Percentiles rank a stretch among this genome's conserved stretches.
Evolutionary conservation across 2,797 vertebrate genomes (phyloP).

Genomic region (Ataeniobius toweri): DNA sequence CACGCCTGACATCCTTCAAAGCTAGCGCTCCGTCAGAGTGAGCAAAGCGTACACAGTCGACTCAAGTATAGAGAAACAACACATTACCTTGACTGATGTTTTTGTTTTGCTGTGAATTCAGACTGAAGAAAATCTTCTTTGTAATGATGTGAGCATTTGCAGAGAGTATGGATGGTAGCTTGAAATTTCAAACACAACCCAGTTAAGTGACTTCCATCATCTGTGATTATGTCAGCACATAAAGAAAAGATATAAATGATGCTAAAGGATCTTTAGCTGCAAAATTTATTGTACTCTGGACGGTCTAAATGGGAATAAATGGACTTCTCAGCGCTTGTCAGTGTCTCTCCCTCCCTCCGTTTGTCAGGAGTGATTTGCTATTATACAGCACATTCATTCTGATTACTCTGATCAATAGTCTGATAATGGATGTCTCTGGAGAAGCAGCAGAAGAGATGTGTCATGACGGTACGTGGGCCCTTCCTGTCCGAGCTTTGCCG

Average conservation of each 20-base stretch:
- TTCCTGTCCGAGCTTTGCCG: conserved; percentile 34
- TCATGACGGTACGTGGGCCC: conserved; percentile 51
- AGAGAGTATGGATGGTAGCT: neutral
- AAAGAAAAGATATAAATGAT: neutral
- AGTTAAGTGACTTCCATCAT: conserved; percentile 7
- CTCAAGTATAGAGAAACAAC: conserved; percentile 1
- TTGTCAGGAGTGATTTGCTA: conserved; percentile 61
- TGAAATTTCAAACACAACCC: neutral
- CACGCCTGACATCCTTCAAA: conserved; percentile 24
- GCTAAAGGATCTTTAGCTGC: neutral
- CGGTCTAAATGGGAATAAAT: conserved; percentile 53
- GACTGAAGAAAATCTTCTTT: neutral
- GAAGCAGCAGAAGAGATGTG: conserved; percentile 50
- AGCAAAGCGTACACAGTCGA: conserved; percentile 23
- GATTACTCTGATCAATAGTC: conserved; percentile 71
- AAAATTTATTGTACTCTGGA: neutral
- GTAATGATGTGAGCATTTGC: neutral
- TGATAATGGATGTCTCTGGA: conserved; percentile 34
- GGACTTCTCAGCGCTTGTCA: conserved; percentile 33
- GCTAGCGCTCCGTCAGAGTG: conserved; percentile 5
- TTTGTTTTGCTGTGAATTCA: conserved; percentile 9
- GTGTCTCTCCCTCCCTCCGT: conserved; percentile 37
- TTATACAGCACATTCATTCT: conserved; percentile 64
- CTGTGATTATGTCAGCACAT: conserved; percentile 1
- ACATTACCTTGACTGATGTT: neutral